Evolutionary conservation across 1,140 invertebrate genomes (phyloP), one percentile per base, ranked within the genome.

Genomic region (Eurosta solidaginis): DNA sequence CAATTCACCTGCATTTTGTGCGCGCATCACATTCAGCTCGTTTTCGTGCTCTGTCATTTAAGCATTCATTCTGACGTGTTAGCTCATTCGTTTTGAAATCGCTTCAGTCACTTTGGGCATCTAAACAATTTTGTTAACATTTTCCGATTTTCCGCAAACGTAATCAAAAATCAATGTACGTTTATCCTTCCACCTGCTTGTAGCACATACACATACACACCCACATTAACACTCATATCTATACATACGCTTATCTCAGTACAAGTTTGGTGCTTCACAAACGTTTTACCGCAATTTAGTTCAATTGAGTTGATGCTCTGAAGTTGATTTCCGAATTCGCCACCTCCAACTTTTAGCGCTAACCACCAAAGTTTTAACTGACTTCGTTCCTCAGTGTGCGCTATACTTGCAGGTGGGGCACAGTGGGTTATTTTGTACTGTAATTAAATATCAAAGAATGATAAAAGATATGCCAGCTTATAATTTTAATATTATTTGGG

Each of bases 71-170:
- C 17, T 17, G 52, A 10, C 52, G 33, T 59, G 25, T 10, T 22
- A 25, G 25, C 52, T 29, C 25, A 10, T 12, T 54, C 25, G 52
- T 25, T 54, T n/a, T n/a, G n/a, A n/a, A n/a, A n/a, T n/a, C n/a
- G 27, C 33, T 33, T 20, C 33, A 22, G n/a, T 68, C 59, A 68
- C 27, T 40, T 20, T 68, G 59, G 59, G 33, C 59, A 10, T 20
- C 59, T 68, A 68, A 68, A 40, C 59, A 68, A 68, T 68, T 68
- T 68, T 68, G 59, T 68, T 68, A 68, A 68, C 59, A 68, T 68
- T 68, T 68, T 68, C n/a, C 59, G 59, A 68, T 68, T 68, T 68
- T 68, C 59, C 59, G 59, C 27, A 68, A 68, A 68, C 36, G 59
- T 68, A 68, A 68, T 68, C 36, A 68, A 68, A 68, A 68, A 68